Evolutionary conservation across 2,888 invertebrate species (phyloP), one percentile per base, ranked within the genome.

Genomic region (Cyclophora albipunctata): DNA sequence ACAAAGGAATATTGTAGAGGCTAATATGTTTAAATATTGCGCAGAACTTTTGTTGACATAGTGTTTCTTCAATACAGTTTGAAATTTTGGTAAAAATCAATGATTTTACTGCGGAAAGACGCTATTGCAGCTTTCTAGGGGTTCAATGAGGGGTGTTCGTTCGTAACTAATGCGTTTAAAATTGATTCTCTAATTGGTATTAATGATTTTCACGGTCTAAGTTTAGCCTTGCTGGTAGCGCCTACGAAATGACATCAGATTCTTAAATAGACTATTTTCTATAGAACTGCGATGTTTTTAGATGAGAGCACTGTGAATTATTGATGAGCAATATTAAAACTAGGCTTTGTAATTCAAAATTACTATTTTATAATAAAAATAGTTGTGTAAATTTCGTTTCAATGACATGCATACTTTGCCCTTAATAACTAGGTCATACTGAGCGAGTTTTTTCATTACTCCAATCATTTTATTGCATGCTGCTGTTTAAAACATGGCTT

Each of bases 201-300:
- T 63, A 62, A 66, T 63, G 64, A 37, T 62, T 67, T 62, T 63
- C 59, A 63, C 57, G 64, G 60, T 60, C 62, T 67, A 65, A 67
- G 65, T 67, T 64, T 56, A 57, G 83, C 83, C 81, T 84, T 81
- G 83, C 59, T 59, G 61, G 60, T 60, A 65, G 75, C 80, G 76
- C 82, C 79, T 81, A 81, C 80, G 76, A 75, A 66, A 69, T 87
- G 87, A 87, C 85, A 86, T 86, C 87, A 87, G 71, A 78, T 77
- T 79, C 83, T 74, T 80, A 85, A 84, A 87, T 87, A 87, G 86
- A 83, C 58, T 73, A 37, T 71, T 67, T 67, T 62, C 60, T 69
- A 68, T 66, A 69, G 64, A 73, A 66, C 72, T 63, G 67, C 42
- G 62, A 68, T 71, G 71, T 74, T 74, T 71, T 67, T 58, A 55